Evolutionary conservation across 2,113 vertebrate genomes (phyloP), one percentile per base, ranked within the genome.

Genomic region (Pollachius pollachius): DNA sequence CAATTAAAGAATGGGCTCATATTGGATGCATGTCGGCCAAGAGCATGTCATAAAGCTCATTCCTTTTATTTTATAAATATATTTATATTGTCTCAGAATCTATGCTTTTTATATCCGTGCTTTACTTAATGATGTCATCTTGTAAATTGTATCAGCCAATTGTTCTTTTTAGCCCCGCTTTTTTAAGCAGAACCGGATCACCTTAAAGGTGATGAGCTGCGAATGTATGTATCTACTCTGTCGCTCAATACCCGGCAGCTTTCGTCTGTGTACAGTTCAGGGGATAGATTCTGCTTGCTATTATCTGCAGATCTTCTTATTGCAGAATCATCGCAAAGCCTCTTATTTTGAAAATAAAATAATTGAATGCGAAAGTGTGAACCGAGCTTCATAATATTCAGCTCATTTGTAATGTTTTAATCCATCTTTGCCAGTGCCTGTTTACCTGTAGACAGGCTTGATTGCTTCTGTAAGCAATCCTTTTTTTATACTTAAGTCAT

Each of bases 61-160:
- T 85, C 75, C 73, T 76, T 57, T 57, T 78, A 48, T 89, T 84
- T 83, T 81, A 73, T 78, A 74, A 67, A 56, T 81, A 83, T 73
- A 86, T 86, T 86, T 85, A 84, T 83, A 4, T 65, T 79, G 81
- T 83, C 77, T 75, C 25, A 64, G 13, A 52, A 77, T 61, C 17
- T 79, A 17, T 78, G 52, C 74, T 86, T 65, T 60, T 30, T 74
- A 61, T 64, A 62, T 70, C 59, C 6, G 52, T 16, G 52, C 18
- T 18, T 0, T 54, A 62, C 25, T 61, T 34, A 3, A 57, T 17
- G 9, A 15, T 2, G 64, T 23, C 0, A 15, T 17, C 57, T 54
- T 19, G 23, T 3, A 68, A 66, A 52, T 58, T n/a, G 15, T 19
- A 23, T 27, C 34, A 5, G 19, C 54, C 58, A 27, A 11, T 48